Percentiles rank a stretch among this genome's conserved stretches.
phyloP scores from a whole-genome alignment of 2,797 vertebrate species.

The Vespertilio murinus region DNA sequence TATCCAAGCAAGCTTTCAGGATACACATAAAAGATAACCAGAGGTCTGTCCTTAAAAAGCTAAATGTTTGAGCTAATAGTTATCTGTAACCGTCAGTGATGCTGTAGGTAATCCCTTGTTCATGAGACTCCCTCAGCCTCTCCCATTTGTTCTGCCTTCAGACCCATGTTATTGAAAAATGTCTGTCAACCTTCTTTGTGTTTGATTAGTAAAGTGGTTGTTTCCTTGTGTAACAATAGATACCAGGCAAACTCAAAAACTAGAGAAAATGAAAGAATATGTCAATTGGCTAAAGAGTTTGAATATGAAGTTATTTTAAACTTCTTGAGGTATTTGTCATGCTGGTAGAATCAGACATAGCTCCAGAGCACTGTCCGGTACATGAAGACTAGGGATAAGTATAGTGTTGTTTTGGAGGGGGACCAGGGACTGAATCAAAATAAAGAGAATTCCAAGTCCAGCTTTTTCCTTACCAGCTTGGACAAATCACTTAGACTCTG shows the following conservation, averaged over 20 bases:
- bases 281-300: background rate
- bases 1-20: constrained; percentile 15
- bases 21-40: background rate
- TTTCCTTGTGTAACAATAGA: background rate
- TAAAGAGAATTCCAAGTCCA: background rate
- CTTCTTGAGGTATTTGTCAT: background rate
- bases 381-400: background rate
- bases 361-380: background rate
- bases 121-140: background rate
- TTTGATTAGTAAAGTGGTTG: background rate
- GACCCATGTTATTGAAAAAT: background rate
- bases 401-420: background rate
- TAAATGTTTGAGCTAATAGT: background rate
- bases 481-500: constrained; percentile 1
- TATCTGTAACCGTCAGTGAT: background rate
- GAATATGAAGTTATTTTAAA: background rate
- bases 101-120: background rate
- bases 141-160: background rate
- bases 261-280: background rate
- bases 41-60: background rate
- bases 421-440: background rate
- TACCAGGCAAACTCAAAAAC: constrained; percentile 2
- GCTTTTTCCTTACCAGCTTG: background rate
- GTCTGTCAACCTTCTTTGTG: background rate
- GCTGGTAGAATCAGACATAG: background rate